phyloP scores from a whole-genome alignment of 2,113 vertebrate genomes.

The Ursus arctos region DNA sequence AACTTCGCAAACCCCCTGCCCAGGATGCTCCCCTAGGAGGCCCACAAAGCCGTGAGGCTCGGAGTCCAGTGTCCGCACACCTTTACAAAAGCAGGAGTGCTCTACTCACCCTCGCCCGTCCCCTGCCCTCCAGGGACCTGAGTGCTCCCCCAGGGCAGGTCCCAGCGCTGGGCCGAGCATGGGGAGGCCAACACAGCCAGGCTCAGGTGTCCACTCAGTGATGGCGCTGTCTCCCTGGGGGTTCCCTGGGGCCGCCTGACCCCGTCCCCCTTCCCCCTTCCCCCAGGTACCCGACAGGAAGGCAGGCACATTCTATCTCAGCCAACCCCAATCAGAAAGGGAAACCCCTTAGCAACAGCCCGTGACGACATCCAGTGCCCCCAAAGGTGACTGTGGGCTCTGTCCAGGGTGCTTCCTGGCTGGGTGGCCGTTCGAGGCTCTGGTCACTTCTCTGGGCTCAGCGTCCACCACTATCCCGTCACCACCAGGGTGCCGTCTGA shows the following conservation, averaged over 20 bases:
- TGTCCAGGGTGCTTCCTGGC: neutral
- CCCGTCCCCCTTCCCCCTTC: rapidly evolving
- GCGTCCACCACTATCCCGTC: rapidly evolving
- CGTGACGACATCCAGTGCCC: rapidly evolving
- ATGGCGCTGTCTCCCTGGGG: neutral
- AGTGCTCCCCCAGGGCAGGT: too few relatives aligned
- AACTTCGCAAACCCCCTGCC: rapidly evolving
- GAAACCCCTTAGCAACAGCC: neutral
- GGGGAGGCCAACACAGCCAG: neutral
- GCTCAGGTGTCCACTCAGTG: neutral
- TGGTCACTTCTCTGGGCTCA: neutral
- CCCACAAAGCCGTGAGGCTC: rapidly evolving
- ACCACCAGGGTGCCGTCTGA: neutral
- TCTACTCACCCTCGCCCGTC: neutral
- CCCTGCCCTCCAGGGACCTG: too few relatives aligned
- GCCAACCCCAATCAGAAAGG: neutral
- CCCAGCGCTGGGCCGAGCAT: neutral
- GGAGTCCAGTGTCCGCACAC: too few relatives aligned
- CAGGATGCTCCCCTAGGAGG: neutral
- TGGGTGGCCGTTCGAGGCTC: rapidly evolving
- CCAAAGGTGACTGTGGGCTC: neutral
- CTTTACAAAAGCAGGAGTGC: rapidly evolving
- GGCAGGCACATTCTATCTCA: neutral
- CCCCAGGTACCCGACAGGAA: rapidly evolving
- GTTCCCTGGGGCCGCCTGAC: neutral